Percentiles rank a stretch among this genome's conserved stretches.
These are phyloP conservation scores for Cynopterus brachyotis DNA, from an alignment of 2,113 vertebrate species.

Conservation along the genomic window DNA sequence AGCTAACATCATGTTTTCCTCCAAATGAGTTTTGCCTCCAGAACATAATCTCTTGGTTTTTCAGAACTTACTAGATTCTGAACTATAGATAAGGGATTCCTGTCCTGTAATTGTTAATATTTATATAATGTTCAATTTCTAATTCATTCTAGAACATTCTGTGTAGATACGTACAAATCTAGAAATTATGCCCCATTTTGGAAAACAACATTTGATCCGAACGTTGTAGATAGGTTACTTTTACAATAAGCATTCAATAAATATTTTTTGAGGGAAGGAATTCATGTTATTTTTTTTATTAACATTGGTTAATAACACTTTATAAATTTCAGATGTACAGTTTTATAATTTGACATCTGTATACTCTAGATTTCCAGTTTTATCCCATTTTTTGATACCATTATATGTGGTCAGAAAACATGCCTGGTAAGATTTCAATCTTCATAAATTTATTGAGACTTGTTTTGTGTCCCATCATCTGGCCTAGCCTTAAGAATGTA, in stretches of 20 bases:
- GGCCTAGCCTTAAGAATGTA: background rate
- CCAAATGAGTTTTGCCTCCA: background rate
- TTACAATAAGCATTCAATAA: conserved; percentile 6
- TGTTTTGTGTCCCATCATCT: background rate
- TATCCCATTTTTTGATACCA: background rate
- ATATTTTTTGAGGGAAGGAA: background rate
- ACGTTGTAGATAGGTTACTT: background rate
- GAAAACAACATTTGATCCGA: background rate
- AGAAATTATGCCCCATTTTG: background rate
- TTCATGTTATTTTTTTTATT: background rate
- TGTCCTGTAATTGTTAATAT: background rate
- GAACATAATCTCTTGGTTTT: background rate
- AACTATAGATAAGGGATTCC: background rate
- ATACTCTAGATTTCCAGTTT: background rate
- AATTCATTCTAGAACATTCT: conserved; percentile 5
- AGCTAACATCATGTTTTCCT: background rate
- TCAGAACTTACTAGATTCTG: conserved; percentile 1
- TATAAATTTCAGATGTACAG: background rate
- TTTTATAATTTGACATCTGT: background rate
- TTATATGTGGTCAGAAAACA: background rate
- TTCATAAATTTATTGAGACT: background rate
- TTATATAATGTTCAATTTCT: background rate
- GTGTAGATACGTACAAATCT: background rate
- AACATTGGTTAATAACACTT: background rate
- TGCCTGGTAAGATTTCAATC: no score